These are phyloP conservation scores for Tylochromis polylepis DNA, from an alignment of 2,113 vertebrate species.

Conservation along the genomic window DNA sequence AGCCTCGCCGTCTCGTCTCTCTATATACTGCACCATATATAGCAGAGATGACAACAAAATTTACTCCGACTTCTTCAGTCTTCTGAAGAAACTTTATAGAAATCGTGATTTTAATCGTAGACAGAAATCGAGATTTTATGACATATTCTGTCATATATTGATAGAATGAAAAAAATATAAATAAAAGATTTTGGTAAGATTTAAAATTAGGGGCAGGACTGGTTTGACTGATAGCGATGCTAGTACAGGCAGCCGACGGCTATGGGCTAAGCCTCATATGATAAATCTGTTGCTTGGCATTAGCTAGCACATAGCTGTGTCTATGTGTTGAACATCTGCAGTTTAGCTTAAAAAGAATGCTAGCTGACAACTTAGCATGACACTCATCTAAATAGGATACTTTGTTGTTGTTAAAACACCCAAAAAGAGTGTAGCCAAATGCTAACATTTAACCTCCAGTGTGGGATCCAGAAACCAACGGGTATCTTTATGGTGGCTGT, in stretches of 20 bases:
- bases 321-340: not conserved
- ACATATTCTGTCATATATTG: rapidly evolving
- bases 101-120: not conserved
- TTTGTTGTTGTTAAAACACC: too few species aligned
- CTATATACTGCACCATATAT: too few species aligned
- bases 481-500: not conserved
- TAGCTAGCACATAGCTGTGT: not conserved
- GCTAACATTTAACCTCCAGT: not conserved
- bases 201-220: not conserved
- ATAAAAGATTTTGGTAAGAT: not conserved
- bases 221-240: not conserved
- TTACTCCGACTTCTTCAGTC: not conserved
- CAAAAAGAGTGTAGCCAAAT: rapidly evolving
- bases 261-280: not conserved
- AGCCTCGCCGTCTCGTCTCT: too few species aligned
- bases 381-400: not conserved
- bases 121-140: rapidly evolving
- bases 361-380: not conserved
- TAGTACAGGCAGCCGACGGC: not conserved
- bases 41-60: too few species aligned
- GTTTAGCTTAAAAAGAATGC: not conserved
- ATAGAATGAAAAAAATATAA: not conserved
- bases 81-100: not conserved
- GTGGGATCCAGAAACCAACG: not conserved
- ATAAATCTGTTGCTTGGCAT: not conserved